Conservation (phyloP, 2,888 invertebrate genomes). For the Ornithoptera alexandrae region DNA sequence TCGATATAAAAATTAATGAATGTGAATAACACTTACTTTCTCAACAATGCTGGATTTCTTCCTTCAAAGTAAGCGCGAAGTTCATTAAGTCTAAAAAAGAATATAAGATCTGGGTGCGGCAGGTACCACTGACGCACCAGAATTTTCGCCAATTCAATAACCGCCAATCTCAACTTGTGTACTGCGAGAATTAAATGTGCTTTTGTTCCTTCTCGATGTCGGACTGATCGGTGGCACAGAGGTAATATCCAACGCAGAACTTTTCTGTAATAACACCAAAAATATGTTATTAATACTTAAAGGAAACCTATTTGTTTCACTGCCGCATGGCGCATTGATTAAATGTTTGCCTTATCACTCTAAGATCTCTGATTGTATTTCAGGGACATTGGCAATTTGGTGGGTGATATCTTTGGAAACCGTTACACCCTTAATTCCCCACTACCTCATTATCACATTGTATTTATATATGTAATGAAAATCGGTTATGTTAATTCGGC, state of each 20-base stretch:
- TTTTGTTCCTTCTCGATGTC: constrained; percentile 84
- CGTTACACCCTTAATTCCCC: no score
- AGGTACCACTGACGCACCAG: constrained; percentile 82
- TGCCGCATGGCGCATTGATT: no score
- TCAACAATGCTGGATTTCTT: constrained; percentile 78
- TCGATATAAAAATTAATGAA: neutral
- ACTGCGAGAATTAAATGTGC: constrained; percentile 74
- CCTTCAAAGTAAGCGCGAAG: constrained; percentile 77
- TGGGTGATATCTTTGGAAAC: no score
- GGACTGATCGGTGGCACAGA: constrained; percentile 81
- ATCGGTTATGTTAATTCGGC: no score
- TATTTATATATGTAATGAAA: no score
- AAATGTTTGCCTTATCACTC: no score
- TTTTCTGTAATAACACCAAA: constrained; percentile 56
- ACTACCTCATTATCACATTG: no score
- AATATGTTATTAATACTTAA: neutral
- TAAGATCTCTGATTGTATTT: no score
- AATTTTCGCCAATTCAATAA: constrained; percentile 76
- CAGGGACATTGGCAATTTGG: no score
- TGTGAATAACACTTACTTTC: constrained; percentile 80
- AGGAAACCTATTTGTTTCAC: neutral
- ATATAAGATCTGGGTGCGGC: constrained; percentile 83
- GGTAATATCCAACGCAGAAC: constrained; percentile 82
- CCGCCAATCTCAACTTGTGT: constrained; percentile 81
- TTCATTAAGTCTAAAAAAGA: constrained; percentile 84